These are phyloP conservation scores for Eristalis pertinax DNA, from an alignment of 2,888 invertebrate species.

Conservation along the genomic window DNA sequence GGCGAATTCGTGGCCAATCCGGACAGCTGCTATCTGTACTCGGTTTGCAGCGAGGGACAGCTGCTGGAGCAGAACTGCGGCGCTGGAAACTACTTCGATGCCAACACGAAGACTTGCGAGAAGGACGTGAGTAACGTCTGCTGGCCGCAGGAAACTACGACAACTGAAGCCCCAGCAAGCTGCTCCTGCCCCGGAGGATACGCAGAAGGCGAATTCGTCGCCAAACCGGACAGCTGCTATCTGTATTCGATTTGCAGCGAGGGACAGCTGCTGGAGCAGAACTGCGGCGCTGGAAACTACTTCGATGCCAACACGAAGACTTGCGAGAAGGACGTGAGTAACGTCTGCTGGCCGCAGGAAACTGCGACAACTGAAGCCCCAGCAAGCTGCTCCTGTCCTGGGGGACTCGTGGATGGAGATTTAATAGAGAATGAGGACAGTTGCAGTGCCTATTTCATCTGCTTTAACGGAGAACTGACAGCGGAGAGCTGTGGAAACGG, in stretches of 20 bases:
- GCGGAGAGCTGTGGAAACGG: conserved; percentile 44
- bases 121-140: background rate
- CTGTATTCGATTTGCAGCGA: background rate
- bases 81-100: background rate
- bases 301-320: background rate
- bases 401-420: conserved; percentile 74
- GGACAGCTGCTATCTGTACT: background rate
- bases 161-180: background rate
- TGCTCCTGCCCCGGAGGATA: background rate
- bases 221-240: background rate
- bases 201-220: background rate
- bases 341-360: background rate
- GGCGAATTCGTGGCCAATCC: background rate
- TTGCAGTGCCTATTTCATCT: conserved; percentile 74
- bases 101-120: background rate
- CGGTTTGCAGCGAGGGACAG: background rate
- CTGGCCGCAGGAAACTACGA: background rate
- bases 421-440: conserved; percentile 67
- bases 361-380: background rate
- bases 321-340: background rate
- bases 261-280: background rate
- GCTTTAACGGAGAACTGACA: conserved; percentile 70
- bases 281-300: background rate
- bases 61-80: background rate
- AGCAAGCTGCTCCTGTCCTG: conserved; percentile 63